Evolutionary conservation across 92 coral and sea anemone species (phyloP), one percentile per base, ranked within the genome.

Genomic region (Anthopleura xanthogrammica): DNA sequence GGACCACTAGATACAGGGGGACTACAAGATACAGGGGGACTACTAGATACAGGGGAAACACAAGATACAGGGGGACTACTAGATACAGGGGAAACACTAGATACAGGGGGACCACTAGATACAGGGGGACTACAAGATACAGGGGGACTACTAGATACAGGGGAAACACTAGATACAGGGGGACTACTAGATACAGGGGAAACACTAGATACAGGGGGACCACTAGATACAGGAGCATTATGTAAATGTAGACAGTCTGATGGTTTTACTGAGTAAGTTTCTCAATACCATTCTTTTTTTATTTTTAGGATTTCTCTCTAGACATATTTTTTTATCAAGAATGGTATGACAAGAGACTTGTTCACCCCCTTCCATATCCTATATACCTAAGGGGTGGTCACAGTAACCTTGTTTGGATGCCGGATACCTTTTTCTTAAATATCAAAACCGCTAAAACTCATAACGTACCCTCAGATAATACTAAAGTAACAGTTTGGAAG

Each of bases 391-490:
- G 86, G 1, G 98, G 92, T 5, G 72, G 86, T 16, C 79, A 77
- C 60, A 84, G 82, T 17, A 70, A 81, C 54, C 65, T 75, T 3
- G 80, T 95, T 24, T 95, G 98, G 98, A 83, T 89, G 17, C 98
- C 98, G 3, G 98, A 92, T 85, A 95, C 98, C 9, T 95, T 85
- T 80, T 88, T 95, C 64, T 86, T 88, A 29, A 95, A 95, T 83
- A 84, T 95, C 17, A 87, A 93, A 80, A 92, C 87, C 23, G 95
- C 92, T 50, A 91, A 80, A 78, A 83, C 86, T 39, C 96, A 94
- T 62, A 89, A 83, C 41, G 93, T 95, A 56, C 94, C 93, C 22
- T 79, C 92, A 56, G 90, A 88, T 9, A 95, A 92, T 79, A 90
- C 88, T 76, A 84, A 88, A 39, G 84, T 92, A 16, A 55, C 77